phyloP scores from a whole-genome alignment of 2,888 invertebrate species.

The Endotricha flammealis region DNA sequence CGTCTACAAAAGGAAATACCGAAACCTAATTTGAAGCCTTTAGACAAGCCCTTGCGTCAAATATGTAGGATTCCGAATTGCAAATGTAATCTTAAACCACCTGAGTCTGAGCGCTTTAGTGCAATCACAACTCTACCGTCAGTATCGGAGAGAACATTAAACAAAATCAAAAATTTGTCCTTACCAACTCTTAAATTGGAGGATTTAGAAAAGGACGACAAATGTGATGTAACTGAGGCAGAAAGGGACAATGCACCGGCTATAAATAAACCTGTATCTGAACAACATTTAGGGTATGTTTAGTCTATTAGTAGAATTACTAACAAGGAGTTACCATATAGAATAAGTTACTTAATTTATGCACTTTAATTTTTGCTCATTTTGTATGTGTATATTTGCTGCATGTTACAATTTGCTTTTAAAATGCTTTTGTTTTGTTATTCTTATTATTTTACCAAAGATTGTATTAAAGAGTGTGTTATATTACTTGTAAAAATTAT shows the following conservation, averaged over 20 bases:
- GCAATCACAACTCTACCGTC: constrained; percentile 56
- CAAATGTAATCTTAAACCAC: constrained; percentile 53
- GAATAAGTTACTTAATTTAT: constrained; percentile 31
- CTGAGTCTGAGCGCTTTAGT: constrained; percentile 44
- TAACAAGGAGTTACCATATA: constrained; percentile 33
- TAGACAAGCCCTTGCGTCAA: constrained; percentile 54
- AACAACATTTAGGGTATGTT: constrained; percentile 78
- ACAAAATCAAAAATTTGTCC: constrained; percentile 59
- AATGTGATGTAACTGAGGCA: constrained; percentile 42
- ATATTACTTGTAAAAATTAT: constrained; percentile 39
- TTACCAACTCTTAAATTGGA: constrained; percentile 66
- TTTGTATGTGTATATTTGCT: constrained; percentile 40
- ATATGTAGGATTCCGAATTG: constrained; percentile 67
- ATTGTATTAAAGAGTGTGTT: constrained; percentile 25
- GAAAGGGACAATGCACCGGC: constrained; percentile 47
- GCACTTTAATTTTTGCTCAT: constrained; percentile 24
- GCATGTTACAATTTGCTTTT: constrained; percentile 19
- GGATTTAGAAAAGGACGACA: constrained; percentile 46
- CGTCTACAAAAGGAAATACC: constrained; percentile 58
- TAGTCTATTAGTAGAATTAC: constrained; percentile 31
- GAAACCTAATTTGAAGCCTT: constrained; percentile 42
- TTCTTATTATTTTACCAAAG: constrained; percentile 23
- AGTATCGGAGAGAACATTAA: constrained; percentile 51
- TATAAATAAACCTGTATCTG: constrained; percentile 64
- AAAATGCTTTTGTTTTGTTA: constrained; percentile 23